Base-by-base conservation (phyloP, 2,888 invertebrate species). In the Clusia tigrina region DNA sequence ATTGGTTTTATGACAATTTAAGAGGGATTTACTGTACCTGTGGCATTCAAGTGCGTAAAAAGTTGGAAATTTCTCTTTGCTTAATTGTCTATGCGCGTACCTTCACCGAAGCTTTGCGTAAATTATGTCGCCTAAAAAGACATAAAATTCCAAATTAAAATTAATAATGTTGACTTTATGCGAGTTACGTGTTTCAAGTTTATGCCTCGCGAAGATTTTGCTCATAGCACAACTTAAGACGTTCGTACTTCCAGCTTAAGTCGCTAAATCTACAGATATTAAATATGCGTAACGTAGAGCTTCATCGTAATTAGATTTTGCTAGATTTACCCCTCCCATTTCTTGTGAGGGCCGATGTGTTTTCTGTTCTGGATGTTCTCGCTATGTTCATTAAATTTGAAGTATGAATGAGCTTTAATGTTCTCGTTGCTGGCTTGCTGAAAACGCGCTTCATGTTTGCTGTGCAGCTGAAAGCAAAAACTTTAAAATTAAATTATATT, bases 251-350 rank as follows among this genome's bases (percentile, higher is more conserved):
- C 5, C 5, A 15, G 48, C 48, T 20, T 48, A 48, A 48, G 48
- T 42, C 20, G 48, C 48, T 15, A 42, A 17, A n/a, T n/a, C 42
- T 42, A 3, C 42, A 42, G 42, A 15, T 42, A 42, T 71, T 76
- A 74, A 76, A 76, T 76, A 76, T 74, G 71, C 76, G 73, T 67
- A 69, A 71, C 69, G 73, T 68, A 71, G 64, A 64, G 23, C 63
- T 62, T 59, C 25, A 51, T 55, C 69, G 62, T 76, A 76, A 75
- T 75, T 75, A 77, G 77, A 75, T 77, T 77, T 77, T 76, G 77
- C 71, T 67, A 72, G 77, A 75, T 75, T 77, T 75, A 72, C 65
- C 9, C n/a, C n/a, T 42, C n/a, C 42, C 42, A 6, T 6, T 42
- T n/a, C n/a, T 17, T 42, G 42, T n/a, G 42, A 6, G n/a, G 5